These are phyloP conservation scores for Odocoileus virginianus DNA, from an alignment of 2,113 vertebrate genomes.

Conservation along the genomic window DNA sequence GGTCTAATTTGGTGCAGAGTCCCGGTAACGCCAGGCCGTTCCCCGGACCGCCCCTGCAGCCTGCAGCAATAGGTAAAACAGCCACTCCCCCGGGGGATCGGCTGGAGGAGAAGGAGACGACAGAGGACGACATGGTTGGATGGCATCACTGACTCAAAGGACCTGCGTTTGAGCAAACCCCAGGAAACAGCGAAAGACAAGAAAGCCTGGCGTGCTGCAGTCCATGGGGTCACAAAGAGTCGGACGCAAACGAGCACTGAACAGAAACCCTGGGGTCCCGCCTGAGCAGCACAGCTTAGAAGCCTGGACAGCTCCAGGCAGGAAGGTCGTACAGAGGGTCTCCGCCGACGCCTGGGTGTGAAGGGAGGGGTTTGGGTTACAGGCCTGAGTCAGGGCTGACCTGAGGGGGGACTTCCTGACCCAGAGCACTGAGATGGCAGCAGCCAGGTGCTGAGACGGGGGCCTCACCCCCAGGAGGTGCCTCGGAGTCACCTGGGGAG, in stretches of 20 bases:
- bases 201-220: not conserved
- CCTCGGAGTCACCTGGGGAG: not conserved
- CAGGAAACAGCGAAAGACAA: not conserved
- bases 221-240: not conserved
- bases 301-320: not conserved
- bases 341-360: not conserved
- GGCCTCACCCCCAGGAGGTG: not conserved
- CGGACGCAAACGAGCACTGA: not conserved
- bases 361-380: not conserved
- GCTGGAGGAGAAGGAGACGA: not conserved
- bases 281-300: not conserved
- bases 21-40: accelerated
- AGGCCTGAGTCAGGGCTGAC: not conserved
- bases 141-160: not conserved
- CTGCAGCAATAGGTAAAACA: not conserved
- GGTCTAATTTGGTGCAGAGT: not conserved
- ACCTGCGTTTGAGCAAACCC: not conserved
- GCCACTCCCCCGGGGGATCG: not conserved
- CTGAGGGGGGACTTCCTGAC: not conserved
- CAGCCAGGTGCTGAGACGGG: not conserved
- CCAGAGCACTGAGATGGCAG: not conserved
- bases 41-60: not conserved
- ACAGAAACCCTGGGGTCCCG: not conserved
- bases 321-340: not conserved
- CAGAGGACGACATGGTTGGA: not conserved